Percentiles rank a stretch among this genome's conserved stretches.
phyloP scores from a whole-genome alignment of 2,113 vertebrate species.

The Bubo scandiacus region DNA sequence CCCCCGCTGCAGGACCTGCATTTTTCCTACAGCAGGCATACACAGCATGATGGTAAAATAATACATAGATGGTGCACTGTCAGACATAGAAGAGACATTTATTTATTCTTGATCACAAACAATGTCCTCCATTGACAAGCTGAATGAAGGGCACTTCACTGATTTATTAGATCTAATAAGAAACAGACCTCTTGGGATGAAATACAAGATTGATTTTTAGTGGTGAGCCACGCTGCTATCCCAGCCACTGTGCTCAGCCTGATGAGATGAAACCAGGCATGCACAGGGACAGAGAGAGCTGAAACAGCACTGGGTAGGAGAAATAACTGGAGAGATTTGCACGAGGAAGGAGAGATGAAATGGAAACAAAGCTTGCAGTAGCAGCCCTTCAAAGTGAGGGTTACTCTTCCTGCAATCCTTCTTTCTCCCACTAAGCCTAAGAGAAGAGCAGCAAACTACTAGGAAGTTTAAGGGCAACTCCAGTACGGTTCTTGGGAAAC shows the following conservation, averaged over 20 bases:
- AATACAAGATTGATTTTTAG: conserved; percentile 65
- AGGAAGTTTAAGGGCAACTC: not conserved
- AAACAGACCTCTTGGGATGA: conserved; percentile 62
- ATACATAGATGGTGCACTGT: not conserved
- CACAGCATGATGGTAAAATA: not conserved
- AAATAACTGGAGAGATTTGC: not conserved
- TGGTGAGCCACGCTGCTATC: conserved; percentile 3
- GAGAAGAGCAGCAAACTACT: not conserved
- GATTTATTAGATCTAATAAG: conserved; percentile 72
- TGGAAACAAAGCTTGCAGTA: not conserved
- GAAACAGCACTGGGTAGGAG: not conserved
- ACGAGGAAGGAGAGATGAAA: not conserved
- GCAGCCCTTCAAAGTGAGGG: not conserved
- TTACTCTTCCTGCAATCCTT: not conserved
- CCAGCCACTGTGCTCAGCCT: not conserved
- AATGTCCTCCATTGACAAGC: conserved; percentile 62
- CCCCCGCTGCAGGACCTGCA: not conserved
- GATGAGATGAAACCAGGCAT: not conserved
- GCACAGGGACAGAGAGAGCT: not conserved
- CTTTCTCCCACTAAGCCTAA: not conserved
- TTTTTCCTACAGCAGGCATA: not conserved
- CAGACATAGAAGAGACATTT: conserved; percentile 47
- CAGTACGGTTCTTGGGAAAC: not conserved
- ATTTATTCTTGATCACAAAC: conserved; percentile 68
- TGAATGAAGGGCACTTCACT: conserved; percentile 68